Base-by-base conservation (phyloP, 2,888 invertebrate genomes). In the Encarsia formosa region DNA sequence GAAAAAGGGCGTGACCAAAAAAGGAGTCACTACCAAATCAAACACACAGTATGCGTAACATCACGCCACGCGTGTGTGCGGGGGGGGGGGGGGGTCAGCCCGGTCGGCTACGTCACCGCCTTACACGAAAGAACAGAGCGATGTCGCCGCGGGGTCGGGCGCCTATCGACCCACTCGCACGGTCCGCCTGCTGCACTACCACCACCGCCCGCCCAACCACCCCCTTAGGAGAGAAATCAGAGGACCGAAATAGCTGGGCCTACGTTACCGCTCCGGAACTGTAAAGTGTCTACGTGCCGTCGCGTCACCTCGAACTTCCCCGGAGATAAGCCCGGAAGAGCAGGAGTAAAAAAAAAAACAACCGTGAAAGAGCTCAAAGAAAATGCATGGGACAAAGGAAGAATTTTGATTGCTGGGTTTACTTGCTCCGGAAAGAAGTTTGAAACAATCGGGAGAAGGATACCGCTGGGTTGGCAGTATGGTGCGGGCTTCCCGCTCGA, bases 81-180 rank as follows among this genome's bases (percentile, higher is more conserved):
- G 11, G 11, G 26, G 26, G 11, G 26, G 26, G 26, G 11, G 26
- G 26, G 26, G 26, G 26, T 8, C 8, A 26, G 11, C 26, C 26
- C 26, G 26, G 26, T 11, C 5, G 26, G 26, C 8, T 5, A 5
- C 5, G 26, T 8, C 5, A 26, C 5, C 5, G 26, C 5, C 8
- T 8, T 11, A 32, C 32, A 32, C 13, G n/a, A 15, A 13, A 15
- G 5, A 5, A 32, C 13, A 8, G 32, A 13, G 13, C 39, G 34
- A 22, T 16, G 42, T 56, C 49, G 65, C 59, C 63, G 60, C 61
- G 63, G 52, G 63, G 61, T 60, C 13, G 65, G 65, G 63, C 62
- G 63, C 60, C 60, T 65, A 65, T 65, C 65, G 65, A 65, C 64
- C 65, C 59, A 61, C 61, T 60, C 47, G 41, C 47, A 43, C 47